These are phyloP conservation scores for Gymnothorax javanicus DNA, from an alignment of 2,797 vertebrate species.

Conservation along the genomic window DNA sequence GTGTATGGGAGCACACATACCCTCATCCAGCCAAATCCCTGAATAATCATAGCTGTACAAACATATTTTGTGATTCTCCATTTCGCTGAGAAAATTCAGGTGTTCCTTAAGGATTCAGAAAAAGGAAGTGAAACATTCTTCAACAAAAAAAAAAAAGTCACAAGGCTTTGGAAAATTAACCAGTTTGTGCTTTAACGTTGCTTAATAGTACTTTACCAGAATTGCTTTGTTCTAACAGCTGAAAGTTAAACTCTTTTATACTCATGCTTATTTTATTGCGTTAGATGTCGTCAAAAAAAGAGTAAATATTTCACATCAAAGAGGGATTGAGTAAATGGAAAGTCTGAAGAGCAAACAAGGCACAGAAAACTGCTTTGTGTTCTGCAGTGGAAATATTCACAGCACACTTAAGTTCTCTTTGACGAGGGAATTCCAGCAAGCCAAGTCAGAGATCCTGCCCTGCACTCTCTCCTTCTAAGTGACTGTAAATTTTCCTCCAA, in stretches of 20 bases:
- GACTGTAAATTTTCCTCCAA: neutral
- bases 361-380: conserved; percentile 5
- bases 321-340: conserved; percentile 42
- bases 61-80: neutral
- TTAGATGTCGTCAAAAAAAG: conserved; percentile 26
- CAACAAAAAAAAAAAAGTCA: neutral
- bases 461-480: neutral
- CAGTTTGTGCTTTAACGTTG: neutral
- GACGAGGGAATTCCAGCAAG: conserved; percentile 24
- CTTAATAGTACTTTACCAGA: neutral
- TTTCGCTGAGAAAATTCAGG: neutral
- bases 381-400: conserved; percentile 1
- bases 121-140: neutral
- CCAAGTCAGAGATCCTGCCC: neutral
- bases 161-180: neutral
- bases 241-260: conserved; percentile 24
- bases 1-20: neutral
- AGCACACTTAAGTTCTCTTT: neutral
- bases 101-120: neutral
- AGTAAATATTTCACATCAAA: conserved; percentile 9
- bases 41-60: neutral
- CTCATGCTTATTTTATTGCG: conserved; percentile 29
- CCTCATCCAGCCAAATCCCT: neutral
- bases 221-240: neutral
- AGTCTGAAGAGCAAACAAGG: conserved; percentile 51